phyloP scores from a whole-genome alignment of 92 coral and sea anemone genomes.

The Hydrozoanthus gracilis region DNA sequence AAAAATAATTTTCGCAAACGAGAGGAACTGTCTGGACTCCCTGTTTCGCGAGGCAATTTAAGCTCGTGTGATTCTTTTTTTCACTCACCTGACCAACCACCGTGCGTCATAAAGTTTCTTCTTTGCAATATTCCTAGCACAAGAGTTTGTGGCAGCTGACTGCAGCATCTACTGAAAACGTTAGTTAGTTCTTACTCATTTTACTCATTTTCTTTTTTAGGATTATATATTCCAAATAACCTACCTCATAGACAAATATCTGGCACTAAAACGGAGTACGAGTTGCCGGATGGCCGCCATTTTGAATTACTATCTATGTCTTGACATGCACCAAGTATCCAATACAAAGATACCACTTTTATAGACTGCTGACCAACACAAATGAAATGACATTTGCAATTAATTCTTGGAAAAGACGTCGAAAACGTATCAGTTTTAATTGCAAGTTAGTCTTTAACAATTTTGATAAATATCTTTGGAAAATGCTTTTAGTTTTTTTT shows the following conservation, averaged over 20 bases:
- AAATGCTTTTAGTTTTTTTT: too few relatives aligned
- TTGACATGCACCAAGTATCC: background rate
- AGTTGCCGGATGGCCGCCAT: background rate
- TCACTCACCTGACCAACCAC: background rate
- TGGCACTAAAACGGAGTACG: background rate
- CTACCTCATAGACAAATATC: background rate
- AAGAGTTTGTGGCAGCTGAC: background rate
- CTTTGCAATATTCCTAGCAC: background rate
- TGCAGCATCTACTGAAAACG: background rate
- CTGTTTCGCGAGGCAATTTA: background rate
- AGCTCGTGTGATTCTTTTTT: background rate
- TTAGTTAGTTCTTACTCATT: background rate
- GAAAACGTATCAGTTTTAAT: too few relatives aligned
- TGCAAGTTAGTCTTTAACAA: too few relatives aligned
- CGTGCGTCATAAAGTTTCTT: background rate
- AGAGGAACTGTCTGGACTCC: background rate
- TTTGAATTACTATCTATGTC: background rate
- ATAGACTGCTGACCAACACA: background rate
- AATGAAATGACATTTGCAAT: background rate
- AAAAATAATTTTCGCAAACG: too few relatives aligned
- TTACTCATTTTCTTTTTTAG: background rate
- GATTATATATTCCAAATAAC: background rate
- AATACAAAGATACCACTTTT: background rate
- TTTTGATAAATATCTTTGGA: too few relatives aligned
- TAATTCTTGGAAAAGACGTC: too few relatives aligned